phyloP scores from a whole-genome alignment of 2,113 vertebrate species.

The Acrocephalus arundinaceus region DNA sequence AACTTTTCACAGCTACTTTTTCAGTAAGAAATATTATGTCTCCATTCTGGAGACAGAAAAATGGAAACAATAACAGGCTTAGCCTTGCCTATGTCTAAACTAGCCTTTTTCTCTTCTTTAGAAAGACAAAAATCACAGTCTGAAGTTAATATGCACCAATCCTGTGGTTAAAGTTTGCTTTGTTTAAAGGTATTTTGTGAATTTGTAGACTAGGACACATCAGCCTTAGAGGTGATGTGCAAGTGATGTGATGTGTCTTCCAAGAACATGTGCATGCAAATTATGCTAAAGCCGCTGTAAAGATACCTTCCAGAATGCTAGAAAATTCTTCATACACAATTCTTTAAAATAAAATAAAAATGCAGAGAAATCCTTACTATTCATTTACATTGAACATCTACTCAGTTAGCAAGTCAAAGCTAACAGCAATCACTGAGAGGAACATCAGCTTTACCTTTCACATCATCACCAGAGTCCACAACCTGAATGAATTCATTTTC shows the following conservation, averaged over 20 bases:
- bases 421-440: neutral
- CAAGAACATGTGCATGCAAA: neutral
- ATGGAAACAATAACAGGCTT: neutral
- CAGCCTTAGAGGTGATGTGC: neutral
- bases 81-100: neutral
- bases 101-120: neutral
- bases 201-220: neutral
- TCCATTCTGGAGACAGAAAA: neutral
- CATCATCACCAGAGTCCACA: conserved; percentile 67
- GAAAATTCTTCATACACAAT: neutral
- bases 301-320: neutral
- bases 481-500: conserved; percentile 93
- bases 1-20: neutral
- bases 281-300: neutral
- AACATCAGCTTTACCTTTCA: conserved; percentile 69
- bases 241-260: neutral
- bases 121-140: neutral
- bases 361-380: neutral
- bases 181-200: neutral
- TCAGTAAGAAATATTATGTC: neutral
- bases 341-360: neutral
- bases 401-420: neutral
- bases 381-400: neutral
- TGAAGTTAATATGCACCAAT: neutral
- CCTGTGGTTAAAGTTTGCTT: neutral